Evolutionary conservation across 1,140 invertebrate genomes (phyloP), one percentile per base, ranked within the genome.

Genomic region (Drosophila malerkotliana): DNA sequence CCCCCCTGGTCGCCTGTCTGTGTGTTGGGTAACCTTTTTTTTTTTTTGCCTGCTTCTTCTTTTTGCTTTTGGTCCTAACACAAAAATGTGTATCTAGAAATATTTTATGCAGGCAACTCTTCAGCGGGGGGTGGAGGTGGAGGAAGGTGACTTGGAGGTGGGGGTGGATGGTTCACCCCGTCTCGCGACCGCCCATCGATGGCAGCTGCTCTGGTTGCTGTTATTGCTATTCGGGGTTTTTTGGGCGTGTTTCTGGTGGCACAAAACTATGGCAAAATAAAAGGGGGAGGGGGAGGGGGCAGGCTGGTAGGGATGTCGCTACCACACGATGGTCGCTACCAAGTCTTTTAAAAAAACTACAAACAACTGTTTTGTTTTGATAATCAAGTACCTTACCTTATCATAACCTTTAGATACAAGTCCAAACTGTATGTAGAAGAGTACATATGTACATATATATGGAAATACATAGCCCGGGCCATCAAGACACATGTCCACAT

Each of bases 401-500:
- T 21, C 21, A 21, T 21, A 21, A 21, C 21, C 64, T 49, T 56
- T 61, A 57, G 39, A 56, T 57, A 26, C 12, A 34, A 34, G 15
- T 56, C 47, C 37, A 21, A 21, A 21, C 21, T 21, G 21, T 21
- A 21, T 21, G 21, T 21, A 2, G 21, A 21, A 1, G 12, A 30
- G 26, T 49, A 58, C 41, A 51, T 49, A 37, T 18, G 9, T 28
- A 10, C 15, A 63, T 45, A 45, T 45, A 45, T 18, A 18, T 21
- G 21, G 21, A 21, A 21, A 54, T 72, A 72, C 79, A 72, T 77
- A 77, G 76, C 61, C 68, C 6, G 39, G 68, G 77, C 67, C 76
- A 77, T 82, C 75, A 84, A 85, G 82, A 85, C 82, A 85, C 82
- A 87, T 88, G 82, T 87, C 79, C 83, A 82, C 79, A 87, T 87